A percentile compares a stretch with the other conserved stretches of the same genome.
Conservation (phyloP, 2,888 invertebrate species). For the Ariolimax columbianus region DNA sequence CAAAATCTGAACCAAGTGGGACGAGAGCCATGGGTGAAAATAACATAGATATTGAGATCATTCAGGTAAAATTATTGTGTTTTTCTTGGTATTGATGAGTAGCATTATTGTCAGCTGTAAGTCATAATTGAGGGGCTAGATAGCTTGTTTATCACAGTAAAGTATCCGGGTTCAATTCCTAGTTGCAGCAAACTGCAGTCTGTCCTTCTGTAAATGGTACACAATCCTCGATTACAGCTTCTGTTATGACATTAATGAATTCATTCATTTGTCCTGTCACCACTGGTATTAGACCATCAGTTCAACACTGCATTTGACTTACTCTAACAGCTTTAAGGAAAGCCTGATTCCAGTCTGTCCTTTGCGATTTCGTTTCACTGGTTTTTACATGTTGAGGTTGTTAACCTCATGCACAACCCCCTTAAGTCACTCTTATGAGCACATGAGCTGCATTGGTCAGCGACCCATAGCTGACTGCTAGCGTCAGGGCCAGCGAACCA, state of each 20-base stretch:
- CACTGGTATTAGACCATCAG: background rate
- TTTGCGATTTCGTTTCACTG: too few relatives aligned
- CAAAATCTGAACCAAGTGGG: background rate
- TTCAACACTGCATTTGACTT: too few relatives aligned
- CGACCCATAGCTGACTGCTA: too few relatives aligned
- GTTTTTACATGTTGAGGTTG: too few relatives aligned
- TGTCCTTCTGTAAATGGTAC: background rate
- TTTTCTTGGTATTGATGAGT: too few relatives aligned
- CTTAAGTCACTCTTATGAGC: too few relatives aligned
- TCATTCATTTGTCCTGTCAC: background rate
- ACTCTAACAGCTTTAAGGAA: too few relatives aligned
- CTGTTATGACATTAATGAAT: background rate
- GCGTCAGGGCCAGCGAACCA: too few relatives aligned
- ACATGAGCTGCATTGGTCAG: too few relatives aligned
- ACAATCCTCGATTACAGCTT: background rate
- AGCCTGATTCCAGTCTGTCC: too few relatives aligned
- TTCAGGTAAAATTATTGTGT: slow-evolving; percentile 12
- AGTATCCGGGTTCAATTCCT: background rate
- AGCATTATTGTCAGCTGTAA: background rate
- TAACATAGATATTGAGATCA: slow-evolving; percentile 19
- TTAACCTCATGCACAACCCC: too few relatives aligned
- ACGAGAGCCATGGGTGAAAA: slow-evolving; percentile 4
- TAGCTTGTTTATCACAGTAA: too few relatives aligned
- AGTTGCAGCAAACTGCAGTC: background rate
- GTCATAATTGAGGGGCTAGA: background rate